Base-by-base conservation (phyloP, 2,113 vertebrate genomes). In the Philantomba maxwellii region DNA sequence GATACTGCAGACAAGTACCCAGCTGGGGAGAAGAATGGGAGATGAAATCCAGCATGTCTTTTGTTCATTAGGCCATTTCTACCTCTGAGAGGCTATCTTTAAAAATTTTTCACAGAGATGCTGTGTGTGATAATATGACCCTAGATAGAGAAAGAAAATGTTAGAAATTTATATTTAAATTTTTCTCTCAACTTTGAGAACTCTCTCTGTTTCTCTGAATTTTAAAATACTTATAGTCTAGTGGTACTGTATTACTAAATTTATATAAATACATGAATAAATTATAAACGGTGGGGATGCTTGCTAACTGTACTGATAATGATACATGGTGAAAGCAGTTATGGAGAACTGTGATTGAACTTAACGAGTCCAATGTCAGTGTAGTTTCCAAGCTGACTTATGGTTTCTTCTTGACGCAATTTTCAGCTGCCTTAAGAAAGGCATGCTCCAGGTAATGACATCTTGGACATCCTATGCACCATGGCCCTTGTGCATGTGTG, bases 391-490 rank as follows among this genome's bases (percentile, higher is more conserved):
- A 17, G 57, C 1, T 55, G 30, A 78, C 55, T 51, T 87, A 10
- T 0, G 60, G 17, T 49, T 89, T 89, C 28, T 43, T 47, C 60
- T 75, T 51, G 84, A 23, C 4, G 43, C 23, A 21, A 12, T 90
- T 66, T 39, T 66, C 49, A 92, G 39, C 70, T 39, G 16, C 1
- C 7, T 60, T 75, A 78, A 55, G 26, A 83, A 58, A 10, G 64
- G 16, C 28, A 19, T 4, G 25, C 17, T 30, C 30, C 26, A 23
- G 25, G 6, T 55, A 45, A 53, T 60, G 84, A 45, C 58, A 15
- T 51, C 25, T 21, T 25, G 14, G 9, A 36, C 0, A 5, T 53
- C 12, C 2, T 0, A 0, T 2, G 73, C 16, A 28, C 10, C 49
- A 2, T 5, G 1, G 16, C 5, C 6, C 10, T 23, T 64, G 19